Percentiles rank a stretch among this genome's conserved stretches.
phyloP scores from a whole-genome alignment of 2,888 invertebrate genomes.

The Hirudinaria manillensis region DNA sequence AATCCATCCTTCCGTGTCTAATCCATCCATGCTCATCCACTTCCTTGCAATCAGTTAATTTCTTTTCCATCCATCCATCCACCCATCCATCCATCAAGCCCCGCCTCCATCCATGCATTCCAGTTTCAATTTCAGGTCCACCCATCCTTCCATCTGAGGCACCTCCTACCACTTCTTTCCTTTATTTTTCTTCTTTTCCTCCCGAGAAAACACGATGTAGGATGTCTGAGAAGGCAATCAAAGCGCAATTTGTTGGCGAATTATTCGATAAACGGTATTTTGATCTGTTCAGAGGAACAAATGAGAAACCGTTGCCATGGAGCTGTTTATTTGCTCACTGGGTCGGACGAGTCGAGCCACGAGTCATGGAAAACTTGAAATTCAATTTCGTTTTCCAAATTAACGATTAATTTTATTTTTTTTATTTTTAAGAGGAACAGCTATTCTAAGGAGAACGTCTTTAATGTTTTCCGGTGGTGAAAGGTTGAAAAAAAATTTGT shows the following conservation, averaged over 20 bases:
- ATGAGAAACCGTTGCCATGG: constrained; percentile 10
- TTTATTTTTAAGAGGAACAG: no score
- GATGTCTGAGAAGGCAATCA: constrained; percentile 2
- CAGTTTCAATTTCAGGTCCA: neutral
- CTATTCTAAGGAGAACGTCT: no score
- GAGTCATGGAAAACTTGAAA: no score
- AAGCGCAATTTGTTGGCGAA: constrained; percentile 13
- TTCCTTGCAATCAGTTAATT: neutral
- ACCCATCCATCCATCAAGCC: constrained; percentile 25
- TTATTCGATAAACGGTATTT: constrained; percentile 16
- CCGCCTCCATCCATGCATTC: constrained; percentile 5
- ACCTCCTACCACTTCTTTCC: constrained; percentile 1
- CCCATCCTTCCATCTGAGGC: constrained; percentile 15
- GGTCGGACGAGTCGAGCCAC: no score
- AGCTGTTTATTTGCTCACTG: no score
- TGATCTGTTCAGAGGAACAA: constrained; percentile 11
- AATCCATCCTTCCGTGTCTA: constrained; percentile 20
- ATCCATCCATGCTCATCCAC: constrained; percentile 21
- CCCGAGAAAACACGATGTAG: neutral
- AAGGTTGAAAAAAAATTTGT: no score
- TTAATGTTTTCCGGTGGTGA: no score
- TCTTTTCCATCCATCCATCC: constrained; percentile 23
- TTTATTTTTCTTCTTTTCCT: constrained; percentile 10
- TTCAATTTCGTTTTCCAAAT: no score
- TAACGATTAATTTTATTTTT: no score